phyloP scores from a whole-genome alignment of 1,140 invertebrate genomes.

The Scaptomyza graminum region DNA sequence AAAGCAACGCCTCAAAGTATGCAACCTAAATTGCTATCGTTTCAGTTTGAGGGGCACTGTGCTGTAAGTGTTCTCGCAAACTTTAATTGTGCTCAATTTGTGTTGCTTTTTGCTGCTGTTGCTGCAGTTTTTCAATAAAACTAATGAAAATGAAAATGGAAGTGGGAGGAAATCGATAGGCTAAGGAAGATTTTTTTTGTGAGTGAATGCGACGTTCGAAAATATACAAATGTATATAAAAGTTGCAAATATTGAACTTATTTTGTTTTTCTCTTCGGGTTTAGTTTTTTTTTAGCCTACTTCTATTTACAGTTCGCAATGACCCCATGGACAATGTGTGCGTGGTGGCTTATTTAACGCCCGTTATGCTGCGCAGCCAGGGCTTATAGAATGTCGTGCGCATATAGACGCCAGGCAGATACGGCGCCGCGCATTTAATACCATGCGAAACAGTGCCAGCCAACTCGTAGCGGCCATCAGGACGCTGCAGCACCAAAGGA shows the following conservation, averaged over 20 bases:
- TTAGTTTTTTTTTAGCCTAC: constrained; percentile 52
- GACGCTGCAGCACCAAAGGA: constrained; percentile 92
- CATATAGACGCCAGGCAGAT: constrained; percentile 96
- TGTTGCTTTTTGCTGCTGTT: constrained; percentile 16
- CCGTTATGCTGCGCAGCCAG: constrained; percentile 94
- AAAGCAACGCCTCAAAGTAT: constrained; percentile 14
- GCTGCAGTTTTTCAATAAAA: constrained; percentile 56
- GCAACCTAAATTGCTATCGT: constrained; percentile 21
- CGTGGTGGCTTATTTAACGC: constrained; percentile 85
- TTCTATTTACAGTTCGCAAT: constrained; percentile 70
- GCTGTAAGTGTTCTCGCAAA: not conserved
- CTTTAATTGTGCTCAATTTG: constrained; percentile 19
- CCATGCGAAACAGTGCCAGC: constrained; percentile 98
- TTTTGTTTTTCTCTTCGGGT: constrained; percentile 1
- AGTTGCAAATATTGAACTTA: constrained; percentile 21
- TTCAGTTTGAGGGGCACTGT: constrained; percentile 24
- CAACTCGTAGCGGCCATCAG: constrained; percentile 94
- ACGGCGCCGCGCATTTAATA: constrained; percentile 96
- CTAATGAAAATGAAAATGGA: constrained; percentile 50
- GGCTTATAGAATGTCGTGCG: constrained; percentile 95
- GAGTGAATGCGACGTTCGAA: constrained; percentile 43
- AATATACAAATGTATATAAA: constrained; percentile 15
- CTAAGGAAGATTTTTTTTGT: not conserved
- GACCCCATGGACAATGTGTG: not conserved
- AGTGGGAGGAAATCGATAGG: not conserved